phyloP scores from a whole-genome alignment of 2,113 vertebrate species.

The Tenrec ecaudatus region DNA sequence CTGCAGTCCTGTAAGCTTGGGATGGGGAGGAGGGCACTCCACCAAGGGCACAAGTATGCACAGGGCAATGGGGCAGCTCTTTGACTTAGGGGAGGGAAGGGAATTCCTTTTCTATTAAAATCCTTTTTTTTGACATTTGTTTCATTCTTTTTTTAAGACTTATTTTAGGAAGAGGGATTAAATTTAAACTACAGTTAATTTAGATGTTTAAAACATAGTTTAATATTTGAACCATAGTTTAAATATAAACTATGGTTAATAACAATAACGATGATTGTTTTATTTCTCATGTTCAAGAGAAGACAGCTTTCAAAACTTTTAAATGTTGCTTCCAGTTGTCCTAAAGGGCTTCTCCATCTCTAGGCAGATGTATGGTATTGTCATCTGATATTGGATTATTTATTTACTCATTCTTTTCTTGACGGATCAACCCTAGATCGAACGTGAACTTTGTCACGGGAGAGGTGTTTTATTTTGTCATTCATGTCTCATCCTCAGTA shows the following conservation, averaged over 20 bases:
- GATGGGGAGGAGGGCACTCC: background rate
- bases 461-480: background rate
- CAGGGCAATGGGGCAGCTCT: background rate
- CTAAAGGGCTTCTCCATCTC: background rate
- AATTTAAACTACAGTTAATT: background rate
- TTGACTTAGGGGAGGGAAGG: background rate
- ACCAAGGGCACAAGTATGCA: no score
- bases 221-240: background rate
- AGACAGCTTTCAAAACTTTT: background rate
- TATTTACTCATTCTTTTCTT: background rate
- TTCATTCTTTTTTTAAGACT: background rate
- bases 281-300: background rate
- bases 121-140: background rate
- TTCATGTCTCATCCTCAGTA: background rate
- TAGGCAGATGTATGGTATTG: background rate
- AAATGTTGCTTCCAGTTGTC: background rate
- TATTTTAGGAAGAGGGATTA: background rate
- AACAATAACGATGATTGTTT: background rate
- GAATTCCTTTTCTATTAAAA: background rate
- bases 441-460: background rate
- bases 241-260: background rate
- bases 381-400: accelerated
- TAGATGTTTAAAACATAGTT: background rate
- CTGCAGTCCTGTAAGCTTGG: background rate
- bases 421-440: background rate